Evolutionary conservation across 2,888 invertebrate genomes (phyloP), one percentile per base, ranked within the genome.

Genomic region (Nymphalis polychloros): DNA sequence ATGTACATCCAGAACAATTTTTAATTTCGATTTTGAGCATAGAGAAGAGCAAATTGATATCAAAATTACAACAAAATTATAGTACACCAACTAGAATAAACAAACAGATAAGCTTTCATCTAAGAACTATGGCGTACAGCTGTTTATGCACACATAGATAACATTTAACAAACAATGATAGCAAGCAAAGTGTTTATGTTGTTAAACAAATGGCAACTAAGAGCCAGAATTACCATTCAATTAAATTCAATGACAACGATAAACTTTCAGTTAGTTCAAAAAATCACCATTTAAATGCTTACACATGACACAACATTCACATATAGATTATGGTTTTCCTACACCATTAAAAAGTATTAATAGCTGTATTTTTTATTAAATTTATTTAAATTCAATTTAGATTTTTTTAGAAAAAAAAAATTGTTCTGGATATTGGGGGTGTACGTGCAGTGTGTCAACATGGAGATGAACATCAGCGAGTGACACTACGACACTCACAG

Each of bases 401-500:
- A 20, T 10, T 20, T n/a, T 19, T 49, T 27, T 13, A 6, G 23
- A 4, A 70, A 83, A 4, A 70, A 83, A 83, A 85, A 85, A 86
- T 84, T 83, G 86, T 86, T 86, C 85, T 85, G 86, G 84, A 83
- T 78, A 76, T 69, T 76, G 78, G 79, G 79, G 78, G 85, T 87
- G 88, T 87, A 84, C 84, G 90, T 90, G 90, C 88, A 81, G 80
- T 85, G 87, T 82, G 86, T 88, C 87, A 89, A 89, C 88, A 90
- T 90, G 89, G 85, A 88, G 84, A 89, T 89, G 90, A 86, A 85
- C 83, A 84, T 85, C 81, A 78, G 85, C 87, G 89, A 89, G 89
- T 88, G 89, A 86, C 88, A 82, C 91, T 90, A 90, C 88, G 85
- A 89, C 92, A 92, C 93, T 93, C 93, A 93, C 93, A 93, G 93